Evolutionary conservation across 2,888 invertebrate species (phyloP).

Genomic region (Gonocerus acuteangulatus): DNA sequence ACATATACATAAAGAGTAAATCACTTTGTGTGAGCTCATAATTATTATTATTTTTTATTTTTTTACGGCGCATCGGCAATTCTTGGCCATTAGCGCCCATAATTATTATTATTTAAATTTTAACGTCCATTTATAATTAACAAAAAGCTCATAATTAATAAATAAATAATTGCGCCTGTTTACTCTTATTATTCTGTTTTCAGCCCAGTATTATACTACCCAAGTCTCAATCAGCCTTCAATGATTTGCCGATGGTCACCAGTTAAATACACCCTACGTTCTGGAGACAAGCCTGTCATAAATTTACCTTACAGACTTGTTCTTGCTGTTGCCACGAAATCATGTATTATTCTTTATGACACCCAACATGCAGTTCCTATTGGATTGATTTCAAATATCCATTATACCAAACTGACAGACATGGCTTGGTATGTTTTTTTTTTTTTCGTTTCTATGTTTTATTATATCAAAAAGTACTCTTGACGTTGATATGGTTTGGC

Average conservation of each 20-base stretch:
- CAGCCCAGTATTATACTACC: constrained; percentile 71
- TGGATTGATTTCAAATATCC: constrained; percentile 72
- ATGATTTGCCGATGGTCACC: constrained; percentile 79
- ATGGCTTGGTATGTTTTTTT: constrained; percentile 60
- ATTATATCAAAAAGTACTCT: neutral
- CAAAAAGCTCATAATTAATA: too few species aligned
- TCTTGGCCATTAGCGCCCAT: too few species aligned
- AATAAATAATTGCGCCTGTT: too few species aligned
- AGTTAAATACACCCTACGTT: constrained; percentile 55
- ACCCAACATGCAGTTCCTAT: constrained; percentile 76
- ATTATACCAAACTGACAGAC: constrained; percentile 82
- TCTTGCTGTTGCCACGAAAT: constrained; percentile 84
- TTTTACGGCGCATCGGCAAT: too few species aligned
- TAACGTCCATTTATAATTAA: too few species aligned
- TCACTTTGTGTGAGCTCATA: too few species aligned
- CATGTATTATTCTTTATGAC: constrained; percentile 77
- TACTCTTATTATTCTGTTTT: too few species aligned
- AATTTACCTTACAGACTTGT: constrained; percentile 70
- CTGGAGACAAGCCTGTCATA: constrained; percentile 52
- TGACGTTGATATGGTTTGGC: neutral
- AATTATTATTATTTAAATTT: too few species aligned
- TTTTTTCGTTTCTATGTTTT: constrained; percentile 14
- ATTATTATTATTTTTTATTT: too few species aligned
- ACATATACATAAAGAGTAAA: too few species aligned
- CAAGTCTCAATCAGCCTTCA: constrained; percentile 71